A percentile compares a stretch with the other conserved stretches of the same genome.
Conservation (phyloP, 2,797 vertebrate genomes). For the Xenops minutus region DNA sequence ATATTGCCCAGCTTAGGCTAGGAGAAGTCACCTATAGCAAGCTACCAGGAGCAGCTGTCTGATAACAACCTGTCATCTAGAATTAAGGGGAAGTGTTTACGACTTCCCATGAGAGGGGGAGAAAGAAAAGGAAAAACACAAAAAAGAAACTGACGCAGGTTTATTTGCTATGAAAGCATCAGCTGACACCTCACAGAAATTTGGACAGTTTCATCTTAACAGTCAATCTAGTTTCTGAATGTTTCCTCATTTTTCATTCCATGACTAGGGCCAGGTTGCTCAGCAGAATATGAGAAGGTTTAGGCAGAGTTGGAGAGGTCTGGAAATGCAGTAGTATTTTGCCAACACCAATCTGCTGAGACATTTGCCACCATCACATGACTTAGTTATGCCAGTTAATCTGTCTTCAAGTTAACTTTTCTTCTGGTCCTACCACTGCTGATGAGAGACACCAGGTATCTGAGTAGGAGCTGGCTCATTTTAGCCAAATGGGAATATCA, state of each 20-base stretch:
- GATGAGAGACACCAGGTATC: not conserved
- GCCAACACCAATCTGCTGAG: not conserved
- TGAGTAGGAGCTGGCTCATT: not conserved
- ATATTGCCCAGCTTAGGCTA: constrained; percentile 12
- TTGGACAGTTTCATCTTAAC: not conserved
- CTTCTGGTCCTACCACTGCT: not conserved
- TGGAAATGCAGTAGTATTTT: not conserved
- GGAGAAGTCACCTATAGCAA: not conserved
- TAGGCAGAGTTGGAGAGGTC: not conserved
- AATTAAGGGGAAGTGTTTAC: not conserved
- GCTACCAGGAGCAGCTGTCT: not conserved
- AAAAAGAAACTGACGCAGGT: not conserved
- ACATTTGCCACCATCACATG: not conserved
- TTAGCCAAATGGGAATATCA: constrained; percentile 1
- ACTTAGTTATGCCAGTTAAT: not conserved
- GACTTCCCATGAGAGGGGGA: not conserved
- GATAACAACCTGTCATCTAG: not conserved
- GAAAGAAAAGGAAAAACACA: not conserved
- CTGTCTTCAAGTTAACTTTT: not conserved
- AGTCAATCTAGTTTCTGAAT: not conserved
- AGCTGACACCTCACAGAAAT: not conserved
- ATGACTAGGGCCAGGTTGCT: not conserved
- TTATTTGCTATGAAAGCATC: not conserved
- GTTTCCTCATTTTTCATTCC: not conserved
- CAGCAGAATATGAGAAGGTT: not conserved